Evolutionary conservation across 1,140 invertebrate species (phyloP).

Genomic region (Achatina immaculata): DNA sequence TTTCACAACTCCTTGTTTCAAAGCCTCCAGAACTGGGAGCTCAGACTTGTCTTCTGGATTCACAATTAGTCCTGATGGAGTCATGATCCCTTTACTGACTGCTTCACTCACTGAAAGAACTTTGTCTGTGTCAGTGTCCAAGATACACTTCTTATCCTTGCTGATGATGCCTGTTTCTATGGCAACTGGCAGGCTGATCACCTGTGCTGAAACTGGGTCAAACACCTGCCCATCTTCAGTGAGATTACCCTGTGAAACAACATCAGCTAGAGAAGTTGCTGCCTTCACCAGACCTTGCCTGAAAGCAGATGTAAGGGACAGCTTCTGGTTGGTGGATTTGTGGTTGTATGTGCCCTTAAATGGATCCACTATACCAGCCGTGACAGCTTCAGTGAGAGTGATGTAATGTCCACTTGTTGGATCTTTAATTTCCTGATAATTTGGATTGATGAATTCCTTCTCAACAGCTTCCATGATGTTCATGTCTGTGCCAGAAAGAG

Average conservation of each 20-base stretch:
- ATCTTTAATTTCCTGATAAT: constrained; percentile 66
- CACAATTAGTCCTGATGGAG: constrained; percentile 74
- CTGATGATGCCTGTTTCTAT: constrained; percentile 89
- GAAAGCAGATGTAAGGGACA: constrained; percentile 85
- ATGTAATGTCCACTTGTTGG: constrained; percentile 54
- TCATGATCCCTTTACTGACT: constrained; percentile 80
- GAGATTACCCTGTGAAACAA: constrained; percentile 69
- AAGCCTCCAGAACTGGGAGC: constrained; percentile 83
- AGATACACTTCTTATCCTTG: constrained; percentile 86
- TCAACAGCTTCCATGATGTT: constrained; percentile 80
- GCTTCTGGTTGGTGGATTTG: constrained; percentile 79
- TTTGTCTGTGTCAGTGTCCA: constrained; percentile 81
- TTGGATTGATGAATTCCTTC: constrained; percentile 81
- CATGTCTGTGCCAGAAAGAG: constrained; percentile 79
- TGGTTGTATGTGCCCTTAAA: constrained; percentile 79
- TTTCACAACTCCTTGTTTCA: constrained; percentile 87
- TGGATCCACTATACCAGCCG: constrained; percentile 61
- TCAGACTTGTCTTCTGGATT: constrained; percentile 71
- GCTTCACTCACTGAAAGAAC: constrained; percentile 88
- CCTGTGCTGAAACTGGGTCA: constrained; percentile 82
- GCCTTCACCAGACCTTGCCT: constrained; percentile 84
- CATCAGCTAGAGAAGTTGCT: constrained; percentile 91
- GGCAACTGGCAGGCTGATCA: constrained; percentile 85
- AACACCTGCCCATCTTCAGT: constrained; percentile 80
- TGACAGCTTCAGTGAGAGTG: constrained; percentile 62